Evolutionary conservation across 1,140 invertebrate genomes (phyloP), one percentile per base, ranked within the genome.

Genomic region (Vanessa tameamea): DNA sequence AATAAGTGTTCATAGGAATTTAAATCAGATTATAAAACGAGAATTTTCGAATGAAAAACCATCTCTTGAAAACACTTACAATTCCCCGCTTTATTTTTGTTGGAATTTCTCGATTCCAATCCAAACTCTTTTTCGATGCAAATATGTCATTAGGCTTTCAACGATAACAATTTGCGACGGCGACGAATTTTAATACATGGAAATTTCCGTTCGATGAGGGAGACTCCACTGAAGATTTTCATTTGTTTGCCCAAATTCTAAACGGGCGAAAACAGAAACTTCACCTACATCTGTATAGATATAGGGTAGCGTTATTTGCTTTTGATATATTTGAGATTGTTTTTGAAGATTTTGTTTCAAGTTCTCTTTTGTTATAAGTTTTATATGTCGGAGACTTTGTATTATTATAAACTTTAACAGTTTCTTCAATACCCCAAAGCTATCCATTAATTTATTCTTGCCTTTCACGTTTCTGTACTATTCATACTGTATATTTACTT

Each of bases 161-260:
- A 75, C 82, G 79, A 85, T 82, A 84, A 82, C 82, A 82, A 87
- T 84, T 87, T 85, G 81, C 75, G 79, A 75, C 72, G 63, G 61
- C 69, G 78, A 77, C 74, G 83, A 84, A 85, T 85, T 81, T 87
- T 87, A 87, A 85, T 85, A 78, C 77, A 85, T 87, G 85, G 76
- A 83, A 85, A 87, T 87, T 78, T 79, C 67, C 70, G 66, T 72
- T 80, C 75, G 73, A 75, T 74, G 67, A 66, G 43, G 43, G 68
- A 61, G n/a, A 26, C 53, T 69, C 64, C 65, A 50, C 53, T 66
- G 55, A 47, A 47, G 53, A 43, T 68, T 72, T 65, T 75, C 59
- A 69, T 64, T 71, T 71, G 69, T 71, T 66, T 66, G 14, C 64
- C 47, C 51, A 66, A 66, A 66, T 66, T 71, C 26, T 59, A 43